Evolutionary conservation across 2,113 vertebrate genomes (phyloP).

Genomic region (Melanotaenia duboulayi): DNA sequence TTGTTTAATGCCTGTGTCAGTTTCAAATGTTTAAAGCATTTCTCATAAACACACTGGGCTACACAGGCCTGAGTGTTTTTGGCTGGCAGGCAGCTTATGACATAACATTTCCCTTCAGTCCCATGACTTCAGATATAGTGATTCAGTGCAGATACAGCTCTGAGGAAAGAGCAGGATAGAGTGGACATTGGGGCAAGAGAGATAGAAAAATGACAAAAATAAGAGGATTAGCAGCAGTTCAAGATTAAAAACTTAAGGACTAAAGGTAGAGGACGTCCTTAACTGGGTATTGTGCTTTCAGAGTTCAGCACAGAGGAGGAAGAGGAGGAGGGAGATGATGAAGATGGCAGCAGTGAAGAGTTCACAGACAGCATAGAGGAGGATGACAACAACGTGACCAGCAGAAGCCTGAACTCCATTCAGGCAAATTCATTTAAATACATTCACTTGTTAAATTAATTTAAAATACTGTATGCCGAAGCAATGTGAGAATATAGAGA

Average conservation of each 20-base stretch:
- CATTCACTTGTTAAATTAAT: neutral
- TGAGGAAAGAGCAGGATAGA: slow-evolving; percentile 37
- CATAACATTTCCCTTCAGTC: slow-evolving; percentile 71
- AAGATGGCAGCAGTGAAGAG: slow-evolving; percentile 79
- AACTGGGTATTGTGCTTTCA: slow-evolving; percentile 71
- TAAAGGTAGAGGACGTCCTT: slow-evolving; percentile 10
- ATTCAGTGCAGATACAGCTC: slow-evolving; percentile 29
- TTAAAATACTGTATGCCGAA: neutral
- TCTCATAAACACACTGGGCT: slow-evolving; percentile 2
- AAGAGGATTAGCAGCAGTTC: neutral
- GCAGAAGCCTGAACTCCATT: slow-evolving; percentile 58
- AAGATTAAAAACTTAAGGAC: neutral
- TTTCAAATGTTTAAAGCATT: neutral
- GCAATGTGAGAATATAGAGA: neutral
- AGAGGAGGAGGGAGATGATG: slow-evolving; percentile 67
- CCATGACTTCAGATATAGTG: slow-evolving; percentile 60
- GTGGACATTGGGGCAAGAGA: slow-evolving; percentile 5
- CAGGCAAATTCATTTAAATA: slow-evolving; percentile 72
- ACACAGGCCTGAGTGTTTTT: slow-evolving; percentile 39
- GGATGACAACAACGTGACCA: slow-evolving; percentile 75
- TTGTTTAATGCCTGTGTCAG: neutral
- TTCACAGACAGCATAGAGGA: slow-evolving; percentile 88
- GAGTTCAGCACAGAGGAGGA: slow-evolving; percentile 81
- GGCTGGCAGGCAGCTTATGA: slow-evolving; percentile 57
- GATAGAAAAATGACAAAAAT: neutral